phyloP scores from a whole-genome alignment of 2,888 invertebrate species.

The Teinopalpus imperialis region DNA sequence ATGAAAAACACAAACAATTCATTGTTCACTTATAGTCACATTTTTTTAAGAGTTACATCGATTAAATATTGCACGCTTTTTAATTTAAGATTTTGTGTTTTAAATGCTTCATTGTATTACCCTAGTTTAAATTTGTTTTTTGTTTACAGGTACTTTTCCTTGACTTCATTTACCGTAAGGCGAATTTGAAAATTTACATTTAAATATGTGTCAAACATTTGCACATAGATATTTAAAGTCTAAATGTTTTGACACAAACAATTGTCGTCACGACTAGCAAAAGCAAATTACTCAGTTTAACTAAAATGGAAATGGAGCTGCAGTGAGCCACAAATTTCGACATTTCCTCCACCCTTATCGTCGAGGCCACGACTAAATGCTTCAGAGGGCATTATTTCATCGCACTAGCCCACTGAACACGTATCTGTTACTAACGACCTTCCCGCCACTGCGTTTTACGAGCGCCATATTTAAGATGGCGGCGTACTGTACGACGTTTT shows the following conservation, averaged over 20 bases:
- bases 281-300: constrained; percentile 7
- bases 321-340: constrained; percentile 10
- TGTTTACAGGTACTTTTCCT: no score
- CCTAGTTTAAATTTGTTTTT: no score
- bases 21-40: no score
- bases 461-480: constrained; percentile 34
- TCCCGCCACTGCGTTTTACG: constrained; percentile 33
- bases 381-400: constrained; percentile 25
- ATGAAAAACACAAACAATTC: no score
- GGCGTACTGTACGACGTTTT: constrained; percentile 5
- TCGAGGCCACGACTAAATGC: constrained; percentile 21
- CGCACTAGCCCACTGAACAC: constrained; percentile 24
- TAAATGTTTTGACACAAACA: not conserved
- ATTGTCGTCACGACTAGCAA: constrained; percentile 1
- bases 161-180: no score
- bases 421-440: constrained; percentile 28
- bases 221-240: no score
- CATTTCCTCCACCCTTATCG: constrained; percentile 23
- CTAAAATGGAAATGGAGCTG: constrained; percentile 2
- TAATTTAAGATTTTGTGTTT: no score
- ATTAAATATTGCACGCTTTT: no score
- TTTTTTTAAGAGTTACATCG: no score
- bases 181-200: no score
- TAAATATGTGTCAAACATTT: no score
- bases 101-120: no score